These are phyloP conservation scores for Pterocles gutturalis DNA, from an alignment of 2,113 vertebrate genomes.

Conservation along the genomic window DNA sequence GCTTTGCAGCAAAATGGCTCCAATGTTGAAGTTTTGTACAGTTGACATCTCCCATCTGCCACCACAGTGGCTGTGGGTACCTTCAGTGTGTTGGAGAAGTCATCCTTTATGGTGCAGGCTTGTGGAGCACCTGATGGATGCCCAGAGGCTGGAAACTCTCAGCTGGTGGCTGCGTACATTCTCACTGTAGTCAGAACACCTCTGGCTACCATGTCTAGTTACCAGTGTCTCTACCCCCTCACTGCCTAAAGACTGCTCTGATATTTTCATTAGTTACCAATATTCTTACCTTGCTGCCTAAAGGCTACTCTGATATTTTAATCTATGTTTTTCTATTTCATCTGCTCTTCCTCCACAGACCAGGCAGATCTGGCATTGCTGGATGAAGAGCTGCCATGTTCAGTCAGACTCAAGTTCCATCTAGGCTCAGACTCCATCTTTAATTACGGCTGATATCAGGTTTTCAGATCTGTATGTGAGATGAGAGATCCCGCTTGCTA, in stretches of 20 bases:
- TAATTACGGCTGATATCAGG: not conserved
- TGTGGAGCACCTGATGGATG: not conserved
- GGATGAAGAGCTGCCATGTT: not conserved
- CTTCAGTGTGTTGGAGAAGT: not conserved
- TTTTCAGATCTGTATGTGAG: not conserved
- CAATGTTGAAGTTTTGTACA: not conserved
- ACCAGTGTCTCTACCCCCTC: not conserved
- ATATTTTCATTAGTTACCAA: not conserved
- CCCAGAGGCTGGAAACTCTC: not conserved
- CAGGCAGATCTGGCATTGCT: not conserved
- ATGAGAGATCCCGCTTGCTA: not conserved
- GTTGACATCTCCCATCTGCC: not conserved
- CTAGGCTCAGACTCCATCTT: not conserved
- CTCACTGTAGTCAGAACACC: not conserved
- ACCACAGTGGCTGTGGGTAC: fast-evolving
- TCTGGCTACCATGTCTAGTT: not conserved
- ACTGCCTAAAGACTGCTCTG: not conserved
- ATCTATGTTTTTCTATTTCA: not conserved
- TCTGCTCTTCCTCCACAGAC: not conserved
- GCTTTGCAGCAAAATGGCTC: not conserved
- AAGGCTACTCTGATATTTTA: not conserved
- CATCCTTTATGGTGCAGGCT: not conserved
- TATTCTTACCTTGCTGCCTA: not conserved
- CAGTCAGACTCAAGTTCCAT: not conserved
- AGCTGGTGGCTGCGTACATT: not conserved